Evolutionary conservation across 2,113 vertebrate genomes (phyloP).

Genomic region (Oriolus oriolus): DNA sequence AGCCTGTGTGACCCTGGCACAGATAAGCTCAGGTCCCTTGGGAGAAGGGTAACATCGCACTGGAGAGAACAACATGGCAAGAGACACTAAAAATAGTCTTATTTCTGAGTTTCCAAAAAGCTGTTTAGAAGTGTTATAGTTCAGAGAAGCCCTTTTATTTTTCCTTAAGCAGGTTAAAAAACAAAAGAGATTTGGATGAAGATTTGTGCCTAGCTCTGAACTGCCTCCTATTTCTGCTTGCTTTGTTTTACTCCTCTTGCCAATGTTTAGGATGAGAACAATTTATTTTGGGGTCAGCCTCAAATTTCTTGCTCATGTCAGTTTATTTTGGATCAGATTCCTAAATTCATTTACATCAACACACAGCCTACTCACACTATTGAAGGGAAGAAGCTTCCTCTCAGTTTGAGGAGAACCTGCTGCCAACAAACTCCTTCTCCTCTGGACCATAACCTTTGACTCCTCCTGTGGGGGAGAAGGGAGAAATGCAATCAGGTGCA

Average conservation of each 20-base stretch:
- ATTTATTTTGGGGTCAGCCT: background rate
- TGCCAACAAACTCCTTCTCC: constrained; percentile 8
- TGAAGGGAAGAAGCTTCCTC: background rate
- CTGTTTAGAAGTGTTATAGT: background rate
- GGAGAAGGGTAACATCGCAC: rapidly evolving
- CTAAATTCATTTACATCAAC: background rate
- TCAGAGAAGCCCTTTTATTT: background rate
- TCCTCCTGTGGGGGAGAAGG: constrained; percentile 23
- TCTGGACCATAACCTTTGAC: constrained; percentile 67
- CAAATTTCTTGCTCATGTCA: background rate
- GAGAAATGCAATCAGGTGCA: constrained; percentile 65
- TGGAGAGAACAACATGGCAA: background rate
- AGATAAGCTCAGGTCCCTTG: background rate
- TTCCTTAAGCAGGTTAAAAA: background rate
- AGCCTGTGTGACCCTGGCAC: background rate
- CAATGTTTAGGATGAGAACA: background rate
- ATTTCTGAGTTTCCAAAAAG: background rate
- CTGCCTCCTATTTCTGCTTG: background rate
- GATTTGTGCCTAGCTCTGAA: background rate
- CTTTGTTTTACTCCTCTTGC: background rate
- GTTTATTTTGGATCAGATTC: background rate
- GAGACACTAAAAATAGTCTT: background rate
- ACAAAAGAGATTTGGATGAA: background rate
- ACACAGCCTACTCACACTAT: background rate
- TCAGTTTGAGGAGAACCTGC: constrained; percentile 51